Conservation (phyloP, 2,797 vertebrate species). For the Takifugu ocellatus region DNA sequence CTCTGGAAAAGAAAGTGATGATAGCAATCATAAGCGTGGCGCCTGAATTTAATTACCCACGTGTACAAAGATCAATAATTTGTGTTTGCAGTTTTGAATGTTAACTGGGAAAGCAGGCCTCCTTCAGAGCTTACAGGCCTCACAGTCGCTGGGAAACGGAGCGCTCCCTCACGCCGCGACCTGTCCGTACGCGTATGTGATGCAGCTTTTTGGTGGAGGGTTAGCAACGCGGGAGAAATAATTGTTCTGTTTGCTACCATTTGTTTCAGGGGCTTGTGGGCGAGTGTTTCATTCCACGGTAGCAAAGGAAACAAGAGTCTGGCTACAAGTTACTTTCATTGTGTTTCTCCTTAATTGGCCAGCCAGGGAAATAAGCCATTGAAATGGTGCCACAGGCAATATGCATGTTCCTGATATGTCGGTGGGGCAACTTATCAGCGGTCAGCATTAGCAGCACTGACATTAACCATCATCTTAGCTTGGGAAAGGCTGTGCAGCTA, state of each 20-base stretch:
- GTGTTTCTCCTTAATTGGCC: slow-evolving; percentile 86
- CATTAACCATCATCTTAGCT: slow-evolving; percentile 73
- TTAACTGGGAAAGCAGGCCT: slow-evolving; percentile 33
- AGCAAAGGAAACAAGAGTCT: slow-evolving; percentile 51
- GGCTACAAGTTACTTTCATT: slow-evolving; percentile 65
- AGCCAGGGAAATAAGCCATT: slow-evolving; percentile 86
- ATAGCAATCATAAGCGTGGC: slow-evolving; percentile 70
- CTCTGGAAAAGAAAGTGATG: slow-evolving; percentile 66
- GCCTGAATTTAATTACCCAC: slow-evolving; percentile 75
- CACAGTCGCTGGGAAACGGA: not conserved
- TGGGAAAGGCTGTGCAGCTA: slow-evolving; percentile 43
- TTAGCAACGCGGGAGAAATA: slow-evolving; percentile 21
- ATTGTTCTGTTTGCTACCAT: slow-evolving; percentile 32
- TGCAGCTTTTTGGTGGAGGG: slow-evolving; percentile 3
- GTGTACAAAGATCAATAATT: slow-evolving; percentile 75
- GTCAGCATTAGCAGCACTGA: slow-evolving; percentile 80
- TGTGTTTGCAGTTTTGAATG: slow-evolving; percentile 61
- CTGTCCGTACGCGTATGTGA: not conserved
- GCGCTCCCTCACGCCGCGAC: not conserved
- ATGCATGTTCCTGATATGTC: slow-evolving; percentile 71
- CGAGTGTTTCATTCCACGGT: slow-evolving; percentile 53
- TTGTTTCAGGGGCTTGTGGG: slow-evolving; percentile 42
- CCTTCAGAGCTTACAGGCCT: no score
- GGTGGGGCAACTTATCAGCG: slow-evolving; percentile 73
- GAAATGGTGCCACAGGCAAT: slow-evolving; percentile 81